Percentiles rank a stretch among this genome's conserved stretches.
Conservation (phyloP, 2,113 vertebrate species). For the Planiliza haematocheilus region DNA sequence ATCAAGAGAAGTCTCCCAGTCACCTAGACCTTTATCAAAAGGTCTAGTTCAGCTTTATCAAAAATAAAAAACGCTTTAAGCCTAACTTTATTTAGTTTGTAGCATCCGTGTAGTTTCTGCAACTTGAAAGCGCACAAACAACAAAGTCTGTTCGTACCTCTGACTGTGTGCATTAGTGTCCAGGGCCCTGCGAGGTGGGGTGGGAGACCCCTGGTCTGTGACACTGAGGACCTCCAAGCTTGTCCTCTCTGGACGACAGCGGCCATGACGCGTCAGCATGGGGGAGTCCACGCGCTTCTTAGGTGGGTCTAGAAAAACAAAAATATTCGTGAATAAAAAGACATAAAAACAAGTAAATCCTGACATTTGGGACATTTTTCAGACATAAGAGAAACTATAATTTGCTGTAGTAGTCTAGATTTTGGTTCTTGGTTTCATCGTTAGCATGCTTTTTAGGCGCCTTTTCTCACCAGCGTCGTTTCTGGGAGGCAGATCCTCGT, state of each 20-base stretch:
- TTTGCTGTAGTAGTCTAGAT: no score
- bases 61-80: no score
- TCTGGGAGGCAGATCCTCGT: constrained; percentile 90
- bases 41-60: no score
- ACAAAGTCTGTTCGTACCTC: constrained; percentile 77
- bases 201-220: constrained; percentile 91
- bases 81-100: no score
- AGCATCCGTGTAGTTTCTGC: no score
- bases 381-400: no score
- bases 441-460: no score
- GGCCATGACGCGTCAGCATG: constrained; percentile 94
- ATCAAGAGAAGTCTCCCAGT: no score
- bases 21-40: no score
- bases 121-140: no score
- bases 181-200: constrained; percentile 88
- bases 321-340: not conserved
- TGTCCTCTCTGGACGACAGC: constrained; percentile 90
- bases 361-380: no score
- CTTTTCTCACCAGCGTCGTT: constrained; percentile 87
- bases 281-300: constrained; percentile 93
- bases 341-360: not conserved
- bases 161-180: constrained; percentile 92
- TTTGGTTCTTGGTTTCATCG: no score
- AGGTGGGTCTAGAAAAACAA: constrained; percentile 84
- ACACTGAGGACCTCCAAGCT: constrained; percentile 93